Conservation (phyloP, 2,113 vertebrate species). For the Porphyrio hochstetteri region DNA sequence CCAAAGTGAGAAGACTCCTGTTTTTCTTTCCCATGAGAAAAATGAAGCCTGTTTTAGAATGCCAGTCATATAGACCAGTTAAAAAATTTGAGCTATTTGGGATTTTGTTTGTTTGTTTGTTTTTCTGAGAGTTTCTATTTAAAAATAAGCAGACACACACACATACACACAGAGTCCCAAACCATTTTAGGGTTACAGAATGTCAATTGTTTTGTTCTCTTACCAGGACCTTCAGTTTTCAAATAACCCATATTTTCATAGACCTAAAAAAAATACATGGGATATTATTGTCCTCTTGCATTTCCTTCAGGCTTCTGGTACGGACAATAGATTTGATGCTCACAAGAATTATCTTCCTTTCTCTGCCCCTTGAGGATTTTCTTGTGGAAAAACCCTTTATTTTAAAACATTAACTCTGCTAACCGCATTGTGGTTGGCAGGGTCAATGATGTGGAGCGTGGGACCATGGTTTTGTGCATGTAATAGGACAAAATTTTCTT, state of each 20-base stretch:
- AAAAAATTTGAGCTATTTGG: neutral
- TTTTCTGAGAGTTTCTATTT: neutral
- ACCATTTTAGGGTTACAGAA: neutral
- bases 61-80: neutral
- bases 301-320: neutral
- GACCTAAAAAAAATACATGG: neutral
- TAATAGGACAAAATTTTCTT: neutral
- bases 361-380: neutral
- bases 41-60: conserved; percentile 1
- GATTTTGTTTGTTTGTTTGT: neutral
- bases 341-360: neutral
- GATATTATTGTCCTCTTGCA: neutral
- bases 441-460: neutral
- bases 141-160: neutral
- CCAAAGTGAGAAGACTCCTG: neutral
- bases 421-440: neutral
- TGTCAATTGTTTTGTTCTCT: neutral
- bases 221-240: neutral
- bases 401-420: neutral
- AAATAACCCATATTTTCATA: neutral
- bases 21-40: conserved; percentile 30
- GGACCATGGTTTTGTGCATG: neutral
- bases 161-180: neutral
- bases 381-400: neutral
- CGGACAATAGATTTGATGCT: neutral